Percentiles rank a stretch among this genome's conserved stretches.
These are phyloP conservation scores for Dermochelys coriacea DNA, from an alignment of 2,797 vertebrate species.

Conservation along the genomic window DNA sequence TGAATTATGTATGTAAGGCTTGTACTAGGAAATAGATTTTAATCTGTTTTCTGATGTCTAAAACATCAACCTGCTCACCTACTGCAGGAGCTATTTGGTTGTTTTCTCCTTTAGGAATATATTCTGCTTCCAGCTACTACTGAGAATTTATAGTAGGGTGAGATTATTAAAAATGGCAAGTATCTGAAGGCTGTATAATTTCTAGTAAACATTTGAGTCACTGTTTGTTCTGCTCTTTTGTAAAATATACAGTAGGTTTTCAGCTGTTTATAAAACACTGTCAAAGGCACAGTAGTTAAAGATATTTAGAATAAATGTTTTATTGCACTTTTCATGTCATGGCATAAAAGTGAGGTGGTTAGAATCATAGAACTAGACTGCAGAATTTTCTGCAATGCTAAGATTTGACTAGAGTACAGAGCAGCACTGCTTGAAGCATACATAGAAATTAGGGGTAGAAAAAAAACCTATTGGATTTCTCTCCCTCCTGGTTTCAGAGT, in stretches of 20 bases:
- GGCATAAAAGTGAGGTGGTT: neutral
- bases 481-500: neutral
- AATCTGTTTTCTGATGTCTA: neutral
- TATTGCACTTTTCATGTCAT: neutral
- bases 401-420: neutral
- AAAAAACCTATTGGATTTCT: neutral
- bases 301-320: neutral
- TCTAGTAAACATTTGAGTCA: neutral
- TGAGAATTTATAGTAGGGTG: neutral
- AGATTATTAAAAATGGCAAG: neutral
- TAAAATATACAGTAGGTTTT: neutral
- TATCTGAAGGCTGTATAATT: neutral
- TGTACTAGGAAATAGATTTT: neutral
- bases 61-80: neutral
- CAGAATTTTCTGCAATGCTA: neutral
- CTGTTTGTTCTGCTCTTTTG: neutral
- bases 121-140: neutral
- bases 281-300: neutral
- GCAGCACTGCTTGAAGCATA: neutral
- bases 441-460: neutral
- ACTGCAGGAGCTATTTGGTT: neutral
- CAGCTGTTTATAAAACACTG: neutral
- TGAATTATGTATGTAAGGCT: neutral
- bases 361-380: neutral
- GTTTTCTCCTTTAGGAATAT: neutral